Conservation (phyloP, 2,113 vertebrate genomes). For the Carassius carassius region DNA sequence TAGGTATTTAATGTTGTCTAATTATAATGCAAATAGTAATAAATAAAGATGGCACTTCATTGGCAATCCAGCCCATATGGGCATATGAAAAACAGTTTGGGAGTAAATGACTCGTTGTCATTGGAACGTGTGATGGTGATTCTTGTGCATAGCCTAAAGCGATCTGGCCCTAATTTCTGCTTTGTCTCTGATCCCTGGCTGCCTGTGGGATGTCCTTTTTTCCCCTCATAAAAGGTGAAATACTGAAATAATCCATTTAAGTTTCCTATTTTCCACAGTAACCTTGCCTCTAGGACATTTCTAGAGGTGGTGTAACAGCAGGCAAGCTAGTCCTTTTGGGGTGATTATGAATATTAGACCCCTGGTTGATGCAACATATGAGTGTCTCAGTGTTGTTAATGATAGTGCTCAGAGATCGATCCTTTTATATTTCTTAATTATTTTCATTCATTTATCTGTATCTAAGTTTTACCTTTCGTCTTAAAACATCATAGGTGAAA, state of each 20-base stretch:
- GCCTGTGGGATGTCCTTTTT: slow-evolving; percentile 44
- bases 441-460: neutral
- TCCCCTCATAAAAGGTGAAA: slow-evolving; percentile 52
- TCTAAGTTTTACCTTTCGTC: neutral
- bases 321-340: slow-evolving; percentile 12
- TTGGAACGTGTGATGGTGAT: slow-evolving; percentile 52
- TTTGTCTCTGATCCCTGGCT: slow-evolving; percentile 53
- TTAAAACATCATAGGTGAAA: too few species aligned
- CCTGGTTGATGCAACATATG: slow-evolving; percentile 21
- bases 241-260: slow-evolving; percentile 57
- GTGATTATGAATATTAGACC: slow-evolving; percentile 30
- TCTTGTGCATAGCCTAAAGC: slow-evolving; percentile 41
- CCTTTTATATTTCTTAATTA: neutral
- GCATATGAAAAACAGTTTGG: slow-evolving; percentile 46
- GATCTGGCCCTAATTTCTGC: slow-evolving; percentile 55
- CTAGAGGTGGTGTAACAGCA: slow-evolving; percentile 24
- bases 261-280: slow-evolving; percentile 49
- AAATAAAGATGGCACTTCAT: slow-evolving; percentile 13
- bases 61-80: slow-evolving; percentile 34
- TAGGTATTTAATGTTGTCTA: neutral
- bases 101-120: slow-evolving; percentile 53
- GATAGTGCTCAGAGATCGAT: neutral
- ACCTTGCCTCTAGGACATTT: slow-evolving; percentile 54
- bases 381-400: slow-evolving; percentile 2
- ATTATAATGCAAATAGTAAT: neutral